Conservation (phyloP, 2,888 invertebrate genomes). For the Diadromus collaris region DNA sequence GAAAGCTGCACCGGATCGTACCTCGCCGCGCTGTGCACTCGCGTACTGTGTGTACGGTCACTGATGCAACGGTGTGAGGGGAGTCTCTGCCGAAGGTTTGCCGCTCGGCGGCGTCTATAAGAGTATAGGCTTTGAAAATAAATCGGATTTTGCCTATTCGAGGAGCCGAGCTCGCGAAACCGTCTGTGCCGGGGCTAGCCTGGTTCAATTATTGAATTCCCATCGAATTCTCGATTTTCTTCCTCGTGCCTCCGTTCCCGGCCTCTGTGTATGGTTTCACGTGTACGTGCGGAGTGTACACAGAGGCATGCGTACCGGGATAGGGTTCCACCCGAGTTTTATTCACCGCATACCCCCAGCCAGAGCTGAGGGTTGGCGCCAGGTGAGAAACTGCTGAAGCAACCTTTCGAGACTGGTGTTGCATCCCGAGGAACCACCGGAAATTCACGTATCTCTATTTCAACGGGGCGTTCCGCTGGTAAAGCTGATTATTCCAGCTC, state of each 20-base stretch:
- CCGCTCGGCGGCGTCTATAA: conserved; percentile 5
- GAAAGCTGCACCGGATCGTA: conserved; percentile 41
- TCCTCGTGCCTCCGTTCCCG: conserved; percentile 24
- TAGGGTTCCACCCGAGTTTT: not conserved
- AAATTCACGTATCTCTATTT: not conserved
- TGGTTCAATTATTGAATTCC: conserved; percentile 56
- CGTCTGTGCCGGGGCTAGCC: conserved; percentile 28
- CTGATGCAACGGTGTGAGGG: conserved; percentile 23
- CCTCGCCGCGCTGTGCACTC: not conserved
- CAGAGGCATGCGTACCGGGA: not conserved
- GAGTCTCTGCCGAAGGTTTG: conserved; percentile 16
- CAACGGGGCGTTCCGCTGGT: not conserved
- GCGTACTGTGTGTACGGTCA: not conserved
- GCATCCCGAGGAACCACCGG: not conserved
- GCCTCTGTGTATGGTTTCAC: not conserved
- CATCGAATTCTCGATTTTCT: conserved; percentile 49
- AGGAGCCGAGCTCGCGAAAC: conserved; percentile 38
- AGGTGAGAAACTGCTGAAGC: not conserved
- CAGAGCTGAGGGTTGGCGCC: not conserved
- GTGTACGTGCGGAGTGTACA: not conserved
- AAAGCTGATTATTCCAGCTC: too few relatives aligned
- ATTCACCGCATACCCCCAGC: not conserved
- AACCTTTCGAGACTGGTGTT: not conserved
- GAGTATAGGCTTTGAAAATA: conserved; percentile 50
- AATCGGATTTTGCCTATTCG: conserved; percentile 58